phyloP scores from a whole-genome alignment of 2,888 invertebrate genomes.

The Ferdinandea cuprea region DNA sequence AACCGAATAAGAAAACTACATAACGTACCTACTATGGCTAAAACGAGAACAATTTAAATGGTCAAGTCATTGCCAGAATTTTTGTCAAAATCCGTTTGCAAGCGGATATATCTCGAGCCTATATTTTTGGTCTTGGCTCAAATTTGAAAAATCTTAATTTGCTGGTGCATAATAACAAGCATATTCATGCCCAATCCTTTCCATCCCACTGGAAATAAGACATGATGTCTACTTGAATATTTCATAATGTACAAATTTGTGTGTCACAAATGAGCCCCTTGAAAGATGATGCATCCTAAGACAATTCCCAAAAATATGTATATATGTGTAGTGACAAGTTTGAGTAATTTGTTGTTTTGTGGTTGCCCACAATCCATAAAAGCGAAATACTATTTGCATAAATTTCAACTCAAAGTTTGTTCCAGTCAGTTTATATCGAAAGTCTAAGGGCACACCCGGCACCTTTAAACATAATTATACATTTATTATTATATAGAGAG shows the following conservation, averaged over 20 bases:
- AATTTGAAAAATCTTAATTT: slow-evolving; percentile 22
- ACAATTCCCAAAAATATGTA: slow-evolving; percentile 37
- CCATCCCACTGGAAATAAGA: slow-evolving; percentile 32
- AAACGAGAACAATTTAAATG: neutral
- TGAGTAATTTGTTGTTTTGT: slow-evolving; percentile 8
- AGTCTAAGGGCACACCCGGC: neutral
- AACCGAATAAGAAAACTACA: too few species aligned
- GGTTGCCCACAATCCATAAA: slow-evolving; percentile 3
- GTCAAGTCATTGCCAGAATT: slow-evolving; percentile 11
- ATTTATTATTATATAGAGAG: slow-evolving; percentile 33
- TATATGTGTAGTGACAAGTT: too few species aligned
- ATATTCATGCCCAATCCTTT: slow-evolving; percentile 19
- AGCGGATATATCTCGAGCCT: neutral
- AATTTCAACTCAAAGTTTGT: slow-evolving; percentile 10
- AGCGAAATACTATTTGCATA: slow-evolving; percentile 16
- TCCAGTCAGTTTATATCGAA: neutral
- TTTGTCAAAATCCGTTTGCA: too few species aligned
- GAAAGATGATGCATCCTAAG: slow-evolving; percentile 10
- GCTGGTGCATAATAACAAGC: slow-evolving; percentile 2
- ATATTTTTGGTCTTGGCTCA: slow-evolving; percentile 40
- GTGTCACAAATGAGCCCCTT: neutral
- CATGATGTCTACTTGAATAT: slow-evolving; percentile 32
- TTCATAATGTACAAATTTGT: slow-evolving; percentile 22
- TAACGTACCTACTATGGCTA: too few species aligned
- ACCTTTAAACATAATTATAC: slow-evolving; percentile 30